Percentiles rank a stretch among this genome's conserved stretches.
Evolutionary conservation across 2,888 invertebrate genomes (phyloP).

Genomic region (Tineola bisselliella): DNA sequence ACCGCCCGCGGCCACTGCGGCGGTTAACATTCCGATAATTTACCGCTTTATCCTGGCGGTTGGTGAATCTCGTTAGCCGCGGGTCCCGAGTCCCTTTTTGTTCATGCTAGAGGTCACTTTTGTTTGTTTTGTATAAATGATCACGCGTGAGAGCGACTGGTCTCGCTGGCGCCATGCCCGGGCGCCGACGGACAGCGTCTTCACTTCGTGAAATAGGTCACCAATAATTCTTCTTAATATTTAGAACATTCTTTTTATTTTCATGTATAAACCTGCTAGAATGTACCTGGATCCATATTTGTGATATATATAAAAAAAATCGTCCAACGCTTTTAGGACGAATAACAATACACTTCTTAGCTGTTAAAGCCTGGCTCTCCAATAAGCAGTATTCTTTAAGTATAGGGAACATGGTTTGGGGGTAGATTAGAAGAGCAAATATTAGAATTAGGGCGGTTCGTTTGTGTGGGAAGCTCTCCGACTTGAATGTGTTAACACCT

Average conservation of each 20-base stretch:
- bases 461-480: constrained; percentile 38
- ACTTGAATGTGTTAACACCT: constrained; percentile 52
- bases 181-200: constrained; percentile 37
- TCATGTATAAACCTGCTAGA: neutral
- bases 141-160: constrained; percentile 50
- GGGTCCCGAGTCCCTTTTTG: constrained; percentile 35
- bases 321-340: neutral
- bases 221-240: constrained; percentile 48
- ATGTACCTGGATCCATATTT: neutral
- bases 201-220: constrained; percentile 41
- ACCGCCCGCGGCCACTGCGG: constrained; percentile 39
- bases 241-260: neutral
- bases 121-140: constrained; percentile 67
- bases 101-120: constrained; percentile 50
- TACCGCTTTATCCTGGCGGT: constrained; percentile 63
- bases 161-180: constrained; percentile 55
- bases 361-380: constrained; percentile 4
- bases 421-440: constrained; percentile 45
- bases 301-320: too few species aligned
- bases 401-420: neutral
- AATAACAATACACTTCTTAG: neutral
- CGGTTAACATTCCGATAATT: constrained; percentile 58
- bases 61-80: constrained; percentile 65
- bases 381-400: neutral
- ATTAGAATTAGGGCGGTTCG: constrained; percentile 57